These are phyloP conservation scores for Drosophila cognata DNA, from an alignment of 2,888 invertebrate species.

Conservation along the genomic window DNA sequence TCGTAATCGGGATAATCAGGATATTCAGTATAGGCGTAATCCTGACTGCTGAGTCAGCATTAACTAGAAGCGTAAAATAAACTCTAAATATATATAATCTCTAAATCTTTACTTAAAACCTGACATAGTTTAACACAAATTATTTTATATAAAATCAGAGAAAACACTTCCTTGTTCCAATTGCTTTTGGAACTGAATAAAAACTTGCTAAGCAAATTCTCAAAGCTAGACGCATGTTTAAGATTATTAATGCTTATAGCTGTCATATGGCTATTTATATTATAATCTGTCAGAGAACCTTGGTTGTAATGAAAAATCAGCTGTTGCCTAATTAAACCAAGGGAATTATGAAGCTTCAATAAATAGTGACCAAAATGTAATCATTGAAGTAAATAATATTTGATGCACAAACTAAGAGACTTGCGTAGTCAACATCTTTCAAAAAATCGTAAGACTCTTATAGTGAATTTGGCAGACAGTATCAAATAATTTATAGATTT, in stretches of 20 bases:
- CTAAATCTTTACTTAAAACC: no score
- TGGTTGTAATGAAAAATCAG: neutral
- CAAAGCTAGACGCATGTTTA: constrained; percentile 14
- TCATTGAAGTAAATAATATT: neutral
- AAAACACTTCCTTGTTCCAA: neutral
- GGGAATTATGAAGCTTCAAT: neutral
- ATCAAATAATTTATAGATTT: constrained; percentile 8
- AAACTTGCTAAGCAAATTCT: neutral
- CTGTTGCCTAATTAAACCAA: constrained; percentile 10
- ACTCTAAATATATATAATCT: no score
- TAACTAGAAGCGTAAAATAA: neutral
- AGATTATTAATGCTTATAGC: neutral
- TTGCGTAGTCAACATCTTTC: neutral
- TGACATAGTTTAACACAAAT: no score
- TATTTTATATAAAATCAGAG: no score
- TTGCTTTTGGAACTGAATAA: neutral
- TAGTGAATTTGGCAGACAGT: neutral
- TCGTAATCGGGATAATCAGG: neutral
- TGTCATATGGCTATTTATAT: constrained; percentile 3
- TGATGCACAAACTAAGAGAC: neutral
- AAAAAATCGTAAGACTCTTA: neutral
- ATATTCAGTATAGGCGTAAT: neutral
- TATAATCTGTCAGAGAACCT: neutral
- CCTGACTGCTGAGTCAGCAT: constrained; percentile 10
- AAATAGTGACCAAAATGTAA: neutral